Conservation (phyloP, 1,140 invertebrate genomes). For the Macrocentrus cingulum region DNA sequence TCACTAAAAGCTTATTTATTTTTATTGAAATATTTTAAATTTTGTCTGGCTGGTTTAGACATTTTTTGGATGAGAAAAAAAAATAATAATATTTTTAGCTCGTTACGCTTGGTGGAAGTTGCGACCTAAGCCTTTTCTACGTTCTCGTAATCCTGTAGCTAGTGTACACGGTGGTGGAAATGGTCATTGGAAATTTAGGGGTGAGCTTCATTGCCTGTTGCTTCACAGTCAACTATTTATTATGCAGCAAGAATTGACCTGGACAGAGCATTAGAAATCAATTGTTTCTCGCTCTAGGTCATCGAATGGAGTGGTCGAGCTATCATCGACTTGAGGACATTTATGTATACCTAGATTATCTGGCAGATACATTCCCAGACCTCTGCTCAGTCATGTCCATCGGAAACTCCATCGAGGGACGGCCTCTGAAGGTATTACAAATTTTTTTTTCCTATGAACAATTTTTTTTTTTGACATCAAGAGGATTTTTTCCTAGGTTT, state of each 20-base stretch:
- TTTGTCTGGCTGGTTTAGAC: too few species aligned
- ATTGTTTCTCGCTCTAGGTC: constrained; percentile 57
- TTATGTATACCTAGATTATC: constrained; percentile 72
- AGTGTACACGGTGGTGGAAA: constrained; percentile 45
- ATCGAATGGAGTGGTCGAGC: constrained; percentile 77
- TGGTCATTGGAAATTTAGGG: constrained; percentile 46
- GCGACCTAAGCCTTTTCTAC: constrained; percentile 36
- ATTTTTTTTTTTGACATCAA: too few species aligned
- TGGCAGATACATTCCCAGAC: constrained; percentile 74
- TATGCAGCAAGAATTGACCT: not conserved
- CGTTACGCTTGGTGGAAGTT: constrained; percentile 51
- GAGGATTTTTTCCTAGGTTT: too few species aligned
- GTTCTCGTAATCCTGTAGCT: constrained; percentile 43
- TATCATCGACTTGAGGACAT: constrained; percentile 77
- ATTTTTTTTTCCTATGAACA: too few species aligned
- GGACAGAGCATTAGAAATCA: not conserved
- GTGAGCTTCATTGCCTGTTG: constrained; percentile 42
- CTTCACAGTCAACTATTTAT: not conserved
- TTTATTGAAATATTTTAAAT: too few species aligned
- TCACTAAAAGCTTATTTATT: too few species aligned
- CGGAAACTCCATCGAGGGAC: constrained; percentile 74
- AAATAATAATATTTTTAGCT: constrained; percentile 45
- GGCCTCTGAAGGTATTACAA: constrained; percentile 68
- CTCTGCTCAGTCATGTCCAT: constrained; percentile 73
- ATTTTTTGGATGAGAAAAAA: constrained; percentile 12